Percentiles rank a stretch among this genome's conserved stretches.
Conservation (phyloP, 2,888 invertebrate genomes). For the Synanthedon andrenaeformis region DNA sequence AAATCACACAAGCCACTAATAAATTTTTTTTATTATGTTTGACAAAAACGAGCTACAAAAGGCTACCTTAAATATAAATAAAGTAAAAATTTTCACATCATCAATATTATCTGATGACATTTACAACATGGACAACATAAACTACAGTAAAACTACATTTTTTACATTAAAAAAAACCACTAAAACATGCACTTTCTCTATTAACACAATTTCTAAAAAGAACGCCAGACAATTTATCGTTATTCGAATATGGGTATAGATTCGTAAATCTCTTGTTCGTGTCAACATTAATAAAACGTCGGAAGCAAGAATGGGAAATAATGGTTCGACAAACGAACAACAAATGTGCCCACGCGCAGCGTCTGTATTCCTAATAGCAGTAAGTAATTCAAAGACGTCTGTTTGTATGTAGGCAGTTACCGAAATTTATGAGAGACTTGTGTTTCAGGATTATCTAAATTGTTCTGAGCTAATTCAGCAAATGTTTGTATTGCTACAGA, state of each 20-base stretch:
- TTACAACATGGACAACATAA: not conserved
- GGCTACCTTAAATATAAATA: no score
- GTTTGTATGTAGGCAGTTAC: not conserved
- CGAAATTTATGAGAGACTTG: no score
- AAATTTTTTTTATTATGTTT: no score
- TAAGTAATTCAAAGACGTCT: not conserved
- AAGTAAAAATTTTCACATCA: not conserved
- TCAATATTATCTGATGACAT: not conserved
- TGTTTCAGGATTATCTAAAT: no score
- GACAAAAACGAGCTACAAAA: no score
- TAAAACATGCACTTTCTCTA: conserved; percentile 20
- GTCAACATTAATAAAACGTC: conserved; percentile 2
- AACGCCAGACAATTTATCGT: not conserved
- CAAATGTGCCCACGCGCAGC: conserved; percentile 9
- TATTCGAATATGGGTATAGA: not conserved
- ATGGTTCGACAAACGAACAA: conserved; percentile 12
- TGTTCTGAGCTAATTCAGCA: not conserved
- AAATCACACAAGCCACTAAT: no score
- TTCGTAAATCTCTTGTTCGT: not conserved
- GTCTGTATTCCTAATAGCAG: not conserved
- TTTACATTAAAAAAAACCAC: conserved; percentile 1
- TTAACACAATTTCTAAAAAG: conserved; percentile 20
- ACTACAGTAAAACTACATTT: not conserved
- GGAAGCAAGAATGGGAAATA: conserved; percentile 8
- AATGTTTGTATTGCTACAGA: not conserved